Evolutionary conservation across 2,113 vertebrate species (phyloP).

Genomic region (Periophthalmodon schlosseri): DNA sequence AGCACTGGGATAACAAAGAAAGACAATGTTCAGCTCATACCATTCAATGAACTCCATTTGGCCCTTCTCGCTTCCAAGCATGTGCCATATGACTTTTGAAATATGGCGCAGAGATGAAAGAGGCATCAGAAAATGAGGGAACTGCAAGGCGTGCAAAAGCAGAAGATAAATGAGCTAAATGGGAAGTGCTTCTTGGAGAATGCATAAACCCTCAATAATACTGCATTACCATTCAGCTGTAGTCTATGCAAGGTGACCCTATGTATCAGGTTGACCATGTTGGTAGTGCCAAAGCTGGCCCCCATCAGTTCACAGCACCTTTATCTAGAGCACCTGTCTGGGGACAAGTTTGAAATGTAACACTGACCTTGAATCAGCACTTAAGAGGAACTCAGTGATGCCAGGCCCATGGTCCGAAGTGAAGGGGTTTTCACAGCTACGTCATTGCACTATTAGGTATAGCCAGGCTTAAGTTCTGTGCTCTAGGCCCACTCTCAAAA

Average conservation of each 20-base stretch:
- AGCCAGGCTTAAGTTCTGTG: slow-evolving; percentile 14
- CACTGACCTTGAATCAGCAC: slow-evolving; percentile 71
- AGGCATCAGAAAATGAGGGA: slow-evolving; percentile 3
- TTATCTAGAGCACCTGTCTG: slow-evolving; percentile 33
- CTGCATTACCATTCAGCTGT: slow-evolving; percentile 57
- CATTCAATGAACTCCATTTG: slow-evolving; percentile 47
- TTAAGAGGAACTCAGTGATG: slow-evolving; percentile 38
- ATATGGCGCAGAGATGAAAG: slow-evolving; percentile 37
- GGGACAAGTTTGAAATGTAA: slow-evolving; percentile 54
- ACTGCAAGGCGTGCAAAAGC: slow-evolving; percentile 13
- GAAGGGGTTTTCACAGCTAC: slow-evolving; percentile 45
- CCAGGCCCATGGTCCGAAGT: slow-evolving; percentile 37
- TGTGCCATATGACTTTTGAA: slow-evolving; percentile 17
- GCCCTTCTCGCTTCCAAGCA: slow-evolving; percentile 35
- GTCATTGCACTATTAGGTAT: slow-evolving; percentile 44
- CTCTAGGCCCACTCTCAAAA: slow-evolving; percentile 30
- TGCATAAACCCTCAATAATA: slow-evolving; percentile 38
- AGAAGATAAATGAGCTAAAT: slow-evolving; percentile 19
- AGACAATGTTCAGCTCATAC: slow-evolving; percentile 24
- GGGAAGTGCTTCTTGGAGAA: slow-evolving; percentile 17
- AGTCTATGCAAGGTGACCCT: slow-evolving; percentile 68
- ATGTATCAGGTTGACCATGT: slow-evolving; percentile 33
- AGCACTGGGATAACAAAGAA: slow-evolving; percentile 14
- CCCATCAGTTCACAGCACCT: slow-evolving; percentile 19
- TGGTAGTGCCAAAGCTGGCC: slow-evolving; percentile 18